These are phyloP conservation scores for Ceyx melanurus DNA, from an alignment of 2,113 vertebrate species.

Conservation along the genomic window DNA sequence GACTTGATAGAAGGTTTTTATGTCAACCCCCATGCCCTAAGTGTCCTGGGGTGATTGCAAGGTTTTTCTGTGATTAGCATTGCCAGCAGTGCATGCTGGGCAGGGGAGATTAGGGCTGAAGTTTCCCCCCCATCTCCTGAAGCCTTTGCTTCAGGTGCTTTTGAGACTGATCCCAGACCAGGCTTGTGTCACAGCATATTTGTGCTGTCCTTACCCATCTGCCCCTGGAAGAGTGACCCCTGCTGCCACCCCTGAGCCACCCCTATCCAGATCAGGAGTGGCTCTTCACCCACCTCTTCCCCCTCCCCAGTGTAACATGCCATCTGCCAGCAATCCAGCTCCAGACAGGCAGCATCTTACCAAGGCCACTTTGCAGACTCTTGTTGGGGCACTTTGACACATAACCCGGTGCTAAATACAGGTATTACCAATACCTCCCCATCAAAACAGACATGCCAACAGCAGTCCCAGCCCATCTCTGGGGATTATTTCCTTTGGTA, in stretches of 20 bases:
- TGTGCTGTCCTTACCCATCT: background rate
- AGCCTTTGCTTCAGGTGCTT: background rate
- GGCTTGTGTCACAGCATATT: background rate
- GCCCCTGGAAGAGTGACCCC: background rate
- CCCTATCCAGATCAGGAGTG: background rate
- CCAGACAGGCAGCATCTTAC: background rate
- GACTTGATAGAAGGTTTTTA: background rate
- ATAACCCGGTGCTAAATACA: background rate
- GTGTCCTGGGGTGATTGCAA: background rate
- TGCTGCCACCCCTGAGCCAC: background rate
- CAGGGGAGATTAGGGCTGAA: background rate
- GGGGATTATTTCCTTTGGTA: background rate
- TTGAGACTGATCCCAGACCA: background rate
- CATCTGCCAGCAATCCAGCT: background rate
- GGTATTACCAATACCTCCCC: background rate
- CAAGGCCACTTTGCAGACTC: background rate
- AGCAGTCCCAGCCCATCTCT: background rate
- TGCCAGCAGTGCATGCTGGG: fast-evolving
- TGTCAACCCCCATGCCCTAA: background rate
- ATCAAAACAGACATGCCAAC: background rate
- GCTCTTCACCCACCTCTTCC: background rate
- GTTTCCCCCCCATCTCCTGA: background rate
- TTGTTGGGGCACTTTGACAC: background rate
- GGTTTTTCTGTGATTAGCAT: background rate
- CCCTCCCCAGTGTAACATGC: fast-evolving